phyloP scores from a whole-genome alignment of 2,797 vertebrate species.

The Mycteria americana region DNA sequence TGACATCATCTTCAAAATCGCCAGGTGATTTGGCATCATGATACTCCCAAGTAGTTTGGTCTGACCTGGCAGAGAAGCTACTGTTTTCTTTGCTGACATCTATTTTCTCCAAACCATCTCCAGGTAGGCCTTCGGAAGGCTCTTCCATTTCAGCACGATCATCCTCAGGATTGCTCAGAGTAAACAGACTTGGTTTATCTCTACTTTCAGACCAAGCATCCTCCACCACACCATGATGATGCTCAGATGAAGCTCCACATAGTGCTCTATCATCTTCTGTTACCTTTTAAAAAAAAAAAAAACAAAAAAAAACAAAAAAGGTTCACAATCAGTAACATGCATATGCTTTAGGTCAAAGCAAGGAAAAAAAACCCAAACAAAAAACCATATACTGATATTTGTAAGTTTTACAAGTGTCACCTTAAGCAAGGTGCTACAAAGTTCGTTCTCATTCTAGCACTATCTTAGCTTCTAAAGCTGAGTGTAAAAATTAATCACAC shows the following conservation, averaged over 20 bases:
- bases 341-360: neutral
- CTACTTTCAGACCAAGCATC: slow-evolving; percentile 58
- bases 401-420: neutral
- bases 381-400: neutral
- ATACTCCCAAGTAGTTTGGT: slow-evolving; percentile 85
- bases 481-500: neutral
- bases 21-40: slow-evolving; percentile 80
- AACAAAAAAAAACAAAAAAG: neutral
- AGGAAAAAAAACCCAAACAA: neutral
- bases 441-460: neutral
- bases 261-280: slow-evolving; percentile 72
- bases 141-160: slow-evolving; percentile 17
- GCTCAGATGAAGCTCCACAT: slow-evolving; percentile 68
- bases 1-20: slow-evolving; percentile 70
- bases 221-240: slow-evolving; percentile 56
- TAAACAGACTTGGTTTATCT: slow-evolving; percentile 21
- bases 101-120: slow-evolving; percentile 42
- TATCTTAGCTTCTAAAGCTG: neutral
- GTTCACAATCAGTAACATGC: neutral
- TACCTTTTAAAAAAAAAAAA: slow-evolving; percentile 56
- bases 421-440: neutral
- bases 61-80: slow-evolving; percentile 74
- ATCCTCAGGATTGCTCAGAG: neutral
- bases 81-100: slow-evolving; percentile 78
- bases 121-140: slow-evolving; percentile 3